Evolutionary conservation across 2,113 vertebrate genomes (phyloP).

Genomic region (Xenotilapia flavipinnis): DNA sequence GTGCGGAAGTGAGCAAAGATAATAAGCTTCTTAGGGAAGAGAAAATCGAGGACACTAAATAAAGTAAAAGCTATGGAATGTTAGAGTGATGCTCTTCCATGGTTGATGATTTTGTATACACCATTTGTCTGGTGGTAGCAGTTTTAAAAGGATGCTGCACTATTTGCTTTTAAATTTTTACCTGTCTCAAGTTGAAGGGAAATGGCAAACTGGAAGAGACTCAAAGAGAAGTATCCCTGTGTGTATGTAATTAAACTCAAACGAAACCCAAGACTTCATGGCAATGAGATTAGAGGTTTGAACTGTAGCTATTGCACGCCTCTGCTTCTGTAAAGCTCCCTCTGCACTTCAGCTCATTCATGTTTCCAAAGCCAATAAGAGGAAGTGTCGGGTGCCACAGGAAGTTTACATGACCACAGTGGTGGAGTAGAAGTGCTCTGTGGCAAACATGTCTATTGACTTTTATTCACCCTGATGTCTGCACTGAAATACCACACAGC

Average conservation of each 20-base stretch:
- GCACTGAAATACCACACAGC: background rate
- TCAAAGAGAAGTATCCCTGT: background rate
- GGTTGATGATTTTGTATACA: background rate
- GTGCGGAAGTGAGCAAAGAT: background rate
- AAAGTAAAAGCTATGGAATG: background rate
- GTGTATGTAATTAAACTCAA: background rate
- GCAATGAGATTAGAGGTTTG: conserved; percentile 15
- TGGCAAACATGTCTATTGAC: conserved; percentile 8
- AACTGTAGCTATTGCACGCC: background rate
- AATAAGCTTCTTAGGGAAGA: background rate
- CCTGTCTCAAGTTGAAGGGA: background rate
- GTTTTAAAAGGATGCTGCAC: background rate
- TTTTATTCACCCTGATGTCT: conserved; percentile 2
- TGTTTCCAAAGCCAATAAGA: conserved; percentile 1
- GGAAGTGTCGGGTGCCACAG: conserved; percentile 19
- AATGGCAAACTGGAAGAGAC: background rate
- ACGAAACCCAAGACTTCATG: background rate
- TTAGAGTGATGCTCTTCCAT: background rate
- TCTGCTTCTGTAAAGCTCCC: background rate
- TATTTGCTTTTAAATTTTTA: background rate
- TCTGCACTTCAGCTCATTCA: background rate
- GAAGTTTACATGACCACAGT: conserved; percentile 29
- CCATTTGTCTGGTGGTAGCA: background rate
- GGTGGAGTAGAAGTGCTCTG: background rate
- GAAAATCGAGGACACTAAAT: background rate